Base-by-base conservation (phyloP, 2,113 vertebrate genomes). In the Spilogale gracilis region DNA sequence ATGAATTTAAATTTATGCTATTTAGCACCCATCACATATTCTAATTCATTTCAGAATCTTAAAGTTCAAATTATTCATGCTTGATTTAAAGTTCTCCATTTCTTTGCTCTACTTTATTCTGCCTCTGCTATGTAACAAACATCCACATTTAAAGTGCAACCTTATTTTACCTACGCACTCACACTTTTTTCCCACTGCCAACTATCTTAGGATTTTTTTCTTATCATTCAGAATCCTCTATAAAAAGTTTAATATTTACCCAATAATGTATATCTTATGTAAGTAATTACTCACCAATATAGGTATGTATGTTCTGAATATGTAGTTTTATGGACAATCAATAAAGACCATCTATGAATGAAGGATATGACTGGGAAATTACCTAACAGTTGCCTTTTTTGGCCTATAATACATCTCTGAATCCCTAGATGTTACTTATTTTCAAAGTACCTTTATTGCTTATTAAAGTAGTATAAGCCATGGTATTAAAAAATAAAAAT, bases 41-140 rank as follows among this genome's bases (percentile, higher is more conserved):
- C 30, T 60, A 93, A 93, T 58, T 90, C 48, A 93, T 23, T 86
- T 76, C 14, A 85, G 86, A 95, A 86, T 6, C 5, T 60, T 67
- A 60, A 86, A 21, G 23, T 82, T 84, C 50, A 67, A 91, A 76
- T 79, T 79, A 50, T 52, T 95, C n/a, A 63, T 80, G 11, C 17
- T 58, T 79, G 14, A 52, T 69, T 78, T 83, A 78, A 95, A 83
- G 52, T 38, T 89, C 82, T 92, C 43, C 9, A 2, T 83, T 96
- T 71, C 73, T 80, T 89, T 56, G 21, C 30, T 48, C 60, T 83
- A 3, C 52, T 95, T 74, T 84, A 38, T 81, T 87, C 58, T 82
- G 43, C 43, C 25, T 92, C 74, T 82, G 23, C 43, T 88, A 60
- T 76, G 32, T 88, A 76, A 76, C 10, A 25, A 10, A 60, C 10